A percentile compares a stretch with the other conserved stretches of the same genome.
Conservation (phyloP, 2,888 invertebrate species). For the Imbricaverruca yamaguchii region DNA sequence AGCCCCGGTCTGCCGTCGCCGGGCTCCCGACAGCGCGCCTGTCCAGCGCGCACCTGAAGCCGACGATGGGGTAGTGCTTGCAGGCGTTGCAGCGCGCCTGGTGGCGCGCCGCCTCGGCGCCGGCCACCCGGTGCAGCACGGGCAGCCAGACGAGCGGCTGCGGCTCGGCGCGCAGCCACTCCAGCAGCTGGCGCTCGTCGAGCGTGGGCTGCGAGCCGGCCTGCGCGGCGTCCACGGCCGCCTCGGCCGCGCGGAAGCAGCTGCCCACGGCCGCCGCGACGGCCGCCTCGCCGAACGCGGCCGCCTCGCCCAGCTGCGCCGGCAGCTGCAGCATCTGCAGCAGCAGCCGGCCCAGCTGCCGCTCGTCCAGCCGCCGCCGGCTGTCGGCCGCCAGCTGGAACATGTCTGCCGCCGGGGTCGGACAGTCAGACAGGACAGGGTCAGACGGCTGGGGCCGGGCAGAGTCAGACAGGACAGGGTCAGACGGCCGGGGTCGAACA, state of each 20-base stretch:
- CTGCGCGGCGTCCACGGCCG: slow-evolving; percentile 62
- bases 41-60: slow-evolving; percentile 62
- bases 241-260: slow-evolving; percentile 89
- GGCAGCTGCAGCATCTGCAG: slow-evolving; percentile 96
- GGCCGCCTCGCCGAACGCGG: slow-evolving; percentile 98
- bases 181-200: slow-evolving; percentile 63
- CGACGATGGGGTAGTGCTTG: slow-evolving; percentile 95
- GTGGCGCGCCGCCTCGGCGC: slow-evolving; percentile 90
- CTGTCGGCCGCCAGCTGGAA: slow-evolving; percentile 44
- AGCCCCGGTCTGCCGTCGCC: too few relatives aligned
- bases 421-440: too few relatives aligned
- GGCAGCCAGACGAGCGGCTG: slow-evolving; percentile 99
- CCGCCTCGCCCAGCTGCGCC: slow-evolving; percentile 92
- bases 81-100: slow-evolving; percentile 99
- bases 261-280: slow-evolving; percentile 97
- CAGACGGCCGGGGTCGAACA: too few relatives aligned
- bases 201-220: slow-evolving; percentile 61
- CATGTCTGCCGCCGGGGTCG: too few relatives aligned
- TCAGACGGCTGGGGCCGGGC: too few relatives aligned
- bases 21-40: too few relatives aligned
- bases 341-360: slow-evolving; percentile 62
- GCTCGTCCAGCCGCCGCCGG: slow-evolving; percentile 85
- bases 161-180: slow-evolving; percentile 95
- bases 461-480: too few relatives aligned
- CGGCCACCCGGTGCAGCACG: slow-evolving; percentile 89